Evolutionary conservation across 2,113 vertebrate genomes (phyloP), one percentile per base, ranked within the genome.

Genomic region (Boleophthalmus pectinirostris): DNA sequence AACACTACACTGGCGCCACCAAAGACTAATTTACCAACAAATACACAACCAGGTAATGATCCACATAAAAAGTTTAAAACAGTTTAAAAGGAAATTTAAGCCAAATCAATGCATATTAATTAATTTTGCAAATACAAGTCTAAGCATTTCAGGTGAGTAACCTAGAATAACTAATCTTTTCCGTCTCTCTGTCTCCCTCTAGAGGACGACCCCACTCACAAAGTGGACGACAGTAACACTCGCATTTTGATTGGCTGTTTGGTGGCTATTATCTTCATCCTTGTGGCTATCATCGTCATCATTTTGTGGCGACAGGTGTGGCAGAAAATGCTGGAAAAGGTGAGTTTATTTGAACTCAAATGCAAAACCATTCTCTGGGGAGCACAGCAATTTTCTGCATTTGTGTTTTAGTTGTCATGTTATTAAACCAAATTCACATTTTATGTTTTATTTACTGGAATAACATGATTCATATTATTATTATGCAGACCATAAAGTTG

Each of bases 311-410:
- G 97, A 79, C 98, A 99, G 84, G 97, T 99, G 90, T 99, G 98
- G 97, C 96, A 98, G 90, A 99, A 99, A 92, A 98, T 99, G 96
- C 76, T 99, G 87, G 96, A 99, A 87, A 99, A 99, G 96, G 98
- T 99, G 76, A 94, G 90, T 21, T 8, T 21, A 21, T 54, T 54
- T 54, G 2, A 54, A n/a, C 7, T 54, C 51, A n/a, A 9, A 20
- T 21, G 51, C 51, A 43, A 43, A 43, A 43, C 9, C 38, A 43
- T 43, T 8, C 3, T 38, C 35, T 38, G 35, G 5, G 35, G 35
- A 38, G 35, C 2, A 2, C 35, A 38, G 35, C 38, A 43, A 43
- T 43, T 43, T 10, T 43, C 38, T 43, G 38, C 38, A 43, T 43
- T 43, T 43, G 9, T 8, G 10, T 43, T 43, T 10, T 43, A 8